Base-by-base conservation (phyloP, 2,888 invertebrate genomes). In the Tillus elongatus region DNA sequence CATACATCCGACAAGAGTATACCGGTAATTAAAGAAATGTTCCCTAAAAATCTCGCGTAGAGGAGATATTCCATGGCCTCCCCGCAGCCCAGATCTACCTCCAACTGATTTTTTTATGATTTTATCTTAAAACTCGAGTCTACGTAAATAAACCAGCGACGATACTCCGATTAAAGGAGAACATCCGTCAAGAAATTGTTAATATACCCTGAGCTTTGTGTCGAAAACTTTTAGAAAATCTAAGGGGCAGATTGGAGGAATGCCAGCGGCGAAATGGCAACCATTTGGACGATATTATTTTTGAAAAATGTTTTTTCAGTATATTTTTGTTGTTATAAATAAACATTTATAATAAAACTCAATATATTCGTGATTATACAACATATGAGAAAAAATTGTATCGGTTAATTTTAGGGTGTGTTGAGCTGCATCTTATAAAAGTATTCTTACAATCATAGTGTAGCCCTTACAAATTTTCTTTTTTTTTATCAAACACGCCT, bases 211-310 rank as follows among this genome's bases (percentile, higher is more conserved):
- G 6, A 8, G 24, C 6, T 8, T 19, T 19, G n/a, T 19, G 24
- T n/a, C 6, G 6, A 19, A 19, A n/a, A 8, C 6, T 19, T 6
- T 8, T 19, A n/a, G 24, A 19, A 19, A 19, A 19, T 19, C 24
- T 19, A 19, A 19, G 24, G 24, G 6, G n/a, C n/a, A 6, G 24
- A 6, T 19, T 19, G 24, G 24, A 19, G n/a, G 24, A 19, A n/a
- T 19, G 24, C n/a, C 24, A 19, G 24, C 24, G 24, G 24, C 24
- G 24, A n/a, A 19, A 19, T 19, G 24, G 24, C 6, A n/a, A n/a
- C 6, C n/a, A 19, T 19, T 19, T 19, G 6, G 24, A 8, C n/a
- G 24, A 19, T 19, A 19, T 19, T 8, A 19, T 19, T 19, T 19
- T 19, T n/a, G 6, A 19, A 8, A 19, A 6, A 19, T 19, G 24